These are phyloP conservation scores for Candoia aspera DNA, from an alignment of 2,113 vertebrate genomes.

Conservation along the genomic window DNA sequence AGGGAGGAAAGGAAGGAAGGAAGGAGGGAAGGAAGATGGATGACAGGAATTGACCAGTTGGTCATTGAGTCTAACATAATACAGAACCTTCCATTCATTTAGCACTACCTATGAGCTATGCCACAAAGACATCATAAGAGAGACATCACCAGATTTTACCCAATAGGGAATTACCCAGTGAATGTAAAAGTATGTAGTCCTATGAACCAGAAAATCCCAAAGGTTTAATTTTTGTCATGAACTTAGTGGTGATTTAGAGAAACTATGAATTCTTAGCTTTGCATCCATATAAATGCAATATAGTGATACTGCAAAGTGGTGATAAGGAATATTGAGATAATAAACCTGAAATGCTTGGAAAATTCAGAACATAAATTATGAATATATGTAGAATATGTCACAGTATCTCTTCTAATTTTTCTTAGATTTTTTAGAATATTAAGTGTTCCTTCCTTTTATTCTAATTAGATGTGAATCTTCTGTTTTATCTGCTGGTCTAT, in stretches of 20 bases:
- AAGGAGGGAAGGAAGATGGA: not conserved
- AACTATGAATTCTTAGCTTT: not conserved
- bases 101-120: not conserved
- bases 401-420: not conserved
- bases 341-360: not conserved
- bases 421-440: not conserved
- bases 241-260: not conserved
- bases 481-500: no score
- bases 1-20: rapidly evolving
- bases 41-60: not conserved
- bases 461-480: no score
- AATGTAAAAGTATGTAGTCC: not conserved
- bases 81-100: not conserved
- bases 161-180: not conserved
- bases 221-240: not conserved
- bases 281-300: not conserved
- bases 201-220: not conserved
- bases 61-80: not conserved
- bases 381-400: not conserved
- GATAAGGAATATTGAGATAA: not conserved
- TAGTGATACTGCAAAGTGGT: not conserved
- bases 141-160: not conserved
- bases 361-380: not conserved
- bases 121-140: not conserved
- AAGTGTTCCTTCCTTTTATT: no score